phyloP scores from a whole-genome alignment of 2,797 vertebrate species.

The Geotrypetes seraphini region DNA sequence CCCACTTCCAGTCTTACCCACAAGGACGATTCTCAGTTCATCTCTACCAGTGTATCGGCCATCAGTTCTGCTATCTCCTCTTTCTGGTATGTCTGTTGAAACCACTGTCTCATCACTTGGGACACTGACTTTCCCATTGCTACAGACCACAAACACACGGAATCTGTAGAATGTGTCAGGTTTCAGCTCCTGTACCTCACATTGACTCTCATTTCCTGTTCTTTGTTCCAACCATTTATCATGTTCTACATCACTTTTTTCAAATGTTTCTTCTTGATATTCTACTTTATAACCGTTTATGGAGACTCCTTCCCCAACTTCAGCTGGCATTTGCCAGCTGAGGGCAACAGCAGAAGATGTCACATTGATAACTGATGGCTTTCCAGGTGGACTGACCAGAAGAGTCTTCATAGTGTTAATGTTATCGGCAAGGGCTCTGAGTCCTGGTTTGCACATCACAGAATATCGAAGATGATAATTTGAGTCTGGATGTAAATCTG shows the following conservation, averaged over 20 bases:
- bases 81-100: neutral
- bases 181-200: neutral
- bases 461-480: slow-evolving; percentile 30
- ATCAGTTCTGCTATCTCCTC: too few relatives aligned
- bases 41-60: too few relatives aligned
- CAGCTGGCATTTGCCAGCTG: neutral
- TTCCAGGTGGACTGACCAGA: slow-evolving; percentile 2
- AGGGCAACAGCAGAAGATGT: neutral
- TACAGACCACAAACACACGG: neutral
- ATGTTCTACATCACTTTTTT: too few relatives aligned
- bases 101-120: neutral
- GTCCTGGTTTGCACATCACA: slow-evolving; percentile 13
- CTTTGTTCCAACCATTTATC: neutral
- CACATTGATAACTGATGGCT: neutral
- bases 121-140: neutral
- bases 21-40: neutral
- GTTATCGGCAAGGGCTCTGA: neutral
- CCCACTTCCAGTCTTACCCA: slow-evolving; percentile 1
- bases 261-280: neutral
- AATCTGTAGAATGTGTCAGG: neutral
- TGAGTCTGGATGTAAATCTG: slow-evolving; percentile 15
- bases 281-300: slow-evolving; percentile 4
- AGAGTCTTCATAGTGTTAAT: neutral
- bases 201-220: neutral
- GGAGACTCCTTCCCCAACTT: neutral